Base-by-base conservation (phyloP, 2,888 invertebrate species). In the Agrotis ipsilon region DNA sequence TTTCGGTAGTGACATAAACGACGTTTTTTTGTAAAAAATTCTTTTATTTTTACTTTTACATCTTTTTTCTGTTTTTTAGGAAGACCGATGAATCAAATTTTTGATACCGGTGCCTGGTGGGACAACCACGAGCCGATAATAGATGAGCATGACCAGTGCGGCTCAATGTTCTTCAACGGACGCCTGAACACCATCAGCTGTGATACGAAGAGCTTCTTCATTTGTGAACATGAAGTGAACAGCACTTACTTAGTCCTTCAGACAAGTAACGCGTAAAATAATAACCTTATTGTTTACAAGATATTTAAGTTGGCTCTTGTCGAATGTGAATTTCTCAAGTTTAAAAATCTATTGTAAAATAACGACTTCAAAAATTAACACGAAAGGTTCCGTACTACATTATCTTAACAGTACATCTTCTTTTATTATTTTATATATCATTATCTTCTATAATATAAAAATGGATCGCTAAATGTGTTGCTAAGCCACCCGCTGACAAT, bases 141-240 rank as follows among this genome's bases (percentile, higher is more conserved):
- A 90, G 84, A 11, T 76, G 55, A 54, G 1, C 2, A 80, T 0
- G 91, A 93, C 69, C 75, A 71, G 6, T 95, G 95, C 58, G 95
- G 95, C 7, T 90, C 92, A 1, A 93, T 94, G 92, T 93, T 92
- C 80, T 92, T 88, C 84, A 87, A 87, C 43, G 94, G 94, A 4
- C 78, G 84, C 0, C 85, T 94, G 0, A 93, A 93, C 66, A 92
- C 91, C 71, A 84, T 94, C 7, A 80, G 78, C 27, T 94, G 94
- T 65, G 75, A 81, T 0, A 82, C 74, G 0, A 87, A 80, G 18
- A 87, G 90, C 75, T 91, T 92, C 84, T 95, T 93, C 73, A 92
- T 95, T 55, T 94, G 94, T 70, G 94, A 95, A 84, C 92, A 91
- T 64, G 93, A 93, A 13, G 51, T 51, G 9, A 19, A 39, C n/a